These are phyloP conservation scores for Neostethus bicornis DNA, from an alignment of 2,797 vertebrate species.

Conservation along the genomic window DNA sequence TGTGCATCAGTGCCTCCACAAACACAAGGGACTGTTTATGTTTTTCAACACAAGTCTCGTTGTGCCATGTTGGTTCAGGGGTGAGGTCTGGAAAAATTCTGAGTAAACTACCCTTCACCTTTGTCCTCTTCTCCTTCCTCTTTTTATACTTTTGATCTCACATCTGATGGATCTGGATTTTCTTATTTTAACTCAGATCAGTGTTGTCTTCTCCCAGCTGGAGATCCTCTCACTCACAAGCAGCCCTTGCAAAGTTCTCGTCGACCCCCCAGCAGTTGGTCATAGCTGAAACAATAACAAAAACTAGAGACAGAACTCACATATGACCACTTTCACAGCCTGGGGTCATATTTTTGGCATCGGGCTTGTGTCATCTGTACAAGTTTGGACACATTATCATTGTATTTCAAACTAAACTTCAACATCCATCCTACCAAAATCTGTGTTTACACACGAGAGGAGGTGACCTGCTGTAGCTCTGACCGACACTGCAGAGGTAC, in stretches of 20 bases:
- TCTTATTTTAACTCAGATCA: conserved; percentile 15
- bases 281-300: conserved; percentile 19
- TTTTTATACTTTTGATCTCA: conserved; percentile 13
- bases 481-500: conserved; percentile 26
- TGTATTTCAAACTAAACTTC: conserved; percentile 34
- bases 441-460: conserved; percentile 43
- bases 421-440: conserved; percentile 23
- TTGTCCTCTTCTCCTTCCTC: conserved; percentile 3
- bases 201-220: conserved; percentile 4
- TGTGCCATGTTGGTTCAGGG: conserved; percentile 24
- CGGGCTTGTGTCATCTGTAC: conserved; percentile 12
- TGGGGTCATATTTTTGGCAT: conserved; percentile 16
- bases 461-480: conserved; percentile 46
- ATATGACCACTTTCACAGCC: conserved; percentile 22
- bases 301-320: conserved; percentile 10
- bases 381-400: conserved; percentile 15
- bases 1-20: conserved; percentile 29
- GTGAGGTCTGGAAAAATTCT: conserved; percentile 33
- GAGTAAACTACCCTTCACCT: conserved; percentile 6
- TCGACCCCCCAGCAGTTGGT: conserved; percentile 34
- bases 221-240: conserved; percentile 15
- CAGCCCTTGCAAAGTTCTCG: conserved; percentile 41
- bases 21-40: conserved; percentile 39
- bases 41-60: conserved; percentile 28
- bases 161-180: conserved; percentile 29